Percentiles rank a stretch among this genome's conserved stretches.
phyloP scores from a whole-genome alignment of 2,113 vertebrate genomes.

The Entelurus aequoreus region DNA sequence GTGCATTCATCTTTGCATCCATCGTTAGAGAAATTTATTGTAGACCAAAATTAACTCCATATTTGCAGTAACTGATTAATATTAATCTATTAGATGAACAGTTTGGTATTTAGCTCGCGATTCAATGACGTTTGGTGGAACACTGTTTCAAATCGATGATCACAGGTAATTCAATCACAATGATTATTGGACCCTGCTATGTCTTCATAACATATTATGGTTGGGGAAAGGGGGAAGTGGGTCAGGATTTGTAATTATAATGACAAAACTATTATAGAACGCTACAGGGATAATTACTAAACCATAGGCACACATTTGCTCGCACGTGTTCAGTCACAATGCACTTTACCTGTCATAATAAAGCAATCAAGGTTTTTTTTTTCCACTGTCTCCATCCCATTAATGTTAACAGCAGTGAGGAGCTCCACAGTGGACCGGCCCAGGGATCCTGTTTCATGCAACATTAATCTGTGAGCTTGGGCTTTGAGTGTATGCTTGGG shows the following conservation, averaged over 20 bases:
- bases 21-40: background rate
- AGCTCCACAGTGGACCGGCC: conserved; percentile 39
- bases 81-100: background rate
- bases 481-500: conserved; percentile 29
- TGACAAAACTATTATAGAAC: conserved; percentile 10
- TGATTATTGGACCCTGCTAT: conserved; percentile 8
- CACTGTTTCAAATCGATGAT: background rate
- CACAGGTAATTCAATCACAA: background rate
- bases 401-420: conserved; percentile 37
- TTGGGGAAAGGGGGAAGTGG: too few species aligned
- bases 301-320: conserved; percentile 1
- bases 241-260: too few species aligned
- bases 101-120: too few species aligned
- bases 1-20: background rate
- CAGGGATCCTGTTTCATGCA: conserved; percentile 62
- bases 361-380: conserved; percentile 25
- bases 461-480: conserved; percentile 50
- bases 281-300: conserved; percentile 18
- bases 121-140: background rate
- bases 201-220: conserved; percentile 5
- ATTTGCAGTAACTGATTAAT: background rate
- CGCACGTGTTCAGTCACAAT: conserved; percentile 6
- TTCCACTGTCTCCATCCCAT: conserved; percentile 26
- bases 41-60: background rate
- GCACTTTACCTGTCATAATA: conserved; percentile 25